Percentiles rank a stretch among this genome's conserved stretches.
phyloP scores from a whole-genome alignment of 2,888 invertebrate genomes.

The Acholoe squamosa region DNA sequence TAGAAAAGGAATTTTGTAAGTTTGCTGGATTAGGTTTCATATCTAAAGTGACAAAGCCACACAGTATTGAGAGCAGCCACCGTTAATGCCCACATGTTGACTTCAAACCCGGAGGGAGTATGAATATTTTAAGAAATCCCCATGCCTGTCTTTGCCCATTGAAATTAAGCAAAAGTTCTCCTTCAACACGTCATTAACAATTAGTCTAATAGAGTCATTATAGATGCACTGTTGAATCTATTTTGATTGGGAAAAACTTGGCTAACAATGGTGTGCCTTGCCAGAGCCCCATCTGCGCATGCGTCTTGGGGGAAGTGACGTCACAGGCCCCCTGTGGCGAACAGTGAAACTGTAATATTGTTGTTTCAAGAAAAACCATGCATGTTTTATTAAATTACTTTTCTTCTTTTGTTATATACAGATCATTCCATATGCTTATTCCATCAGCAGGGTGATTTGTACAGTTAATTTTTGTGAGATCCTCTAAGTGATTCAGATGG shows the following conservation, averaged over 20 bases:
- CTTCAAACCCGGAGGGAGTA: neutral
- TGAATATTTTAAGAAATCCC: neutral
- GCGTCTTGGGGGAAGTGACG: constrained; percentile 34
- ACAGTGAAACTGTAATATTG: too few species aligned
- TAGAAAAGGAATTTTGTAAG: too few species aligned
- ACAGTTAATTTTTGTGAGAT: too few species aligned
- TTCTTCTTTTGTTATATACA: too few species aligned
- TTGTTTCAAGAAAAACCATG: too few species aligned
- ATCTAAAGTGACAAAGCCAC: too few species aligned
- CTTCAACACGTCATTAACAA: constrained; percentile 5
- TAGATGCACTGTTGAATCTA: constrained; percentile 19
- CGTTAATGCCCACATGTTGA: neutral
- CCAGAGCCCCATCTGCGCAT: constrained; percentile 34
- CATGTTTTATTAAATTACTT: too few species aligned
- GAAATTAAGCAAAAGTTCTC: neutral
- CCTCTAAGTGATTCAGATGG: too few species aligned
- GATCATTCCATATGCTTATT: too few species aligned
- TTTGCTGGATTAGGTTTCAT: too few species aligned
- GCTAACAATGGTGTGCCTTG: neutral
- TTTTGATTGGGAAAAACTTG: neutral
- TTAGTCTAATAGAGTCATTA: constrained; percentile 23
- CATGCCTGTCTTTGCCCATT: neutral
- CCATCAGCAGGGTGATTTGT: too few species aligned
- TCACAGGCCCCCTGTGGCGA: neutral
- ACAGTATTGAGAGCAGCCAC: too few species aligned